Evolutionary conservation across 2,797 vertebrate species (phyloP).

Genomic region (Nasua narica): DNA sequence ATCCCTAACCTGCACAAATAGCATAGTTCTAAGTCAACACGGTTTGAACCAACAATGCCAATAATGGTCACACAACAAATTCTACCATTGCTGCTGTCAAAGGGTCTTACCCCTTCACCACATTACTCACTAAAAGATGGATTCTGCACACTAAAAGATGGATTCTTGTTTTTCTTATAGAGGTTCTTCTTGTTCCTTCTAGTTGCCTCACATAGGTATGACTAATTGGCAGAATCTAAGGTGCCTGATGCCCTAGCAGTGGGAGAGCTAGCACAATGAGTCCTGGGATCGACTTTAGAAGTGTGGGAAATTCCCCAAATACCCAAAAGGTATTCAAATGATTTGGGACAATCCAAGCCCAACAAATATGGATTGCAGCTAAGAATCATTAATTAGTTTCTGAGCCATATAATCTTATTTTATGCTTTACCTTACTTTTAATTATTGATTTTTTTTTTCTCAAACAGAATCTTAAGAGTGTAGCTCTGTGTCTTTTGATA

Average conservation of each 20-base stretch:
- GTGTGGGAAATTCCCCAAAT: not conserved
- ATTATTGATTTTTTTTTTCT: not conserved
- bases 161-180: not conserved
- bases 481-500: not conserved
- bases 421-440: not conserved
- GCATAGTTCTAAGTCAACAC: not conserved
- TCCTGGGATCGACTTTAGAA: not conserved
- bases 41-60: not conserved
- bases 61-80: not conserved
- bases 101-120: not conserved
- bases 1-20: not conserved
- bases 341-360: not conserved
- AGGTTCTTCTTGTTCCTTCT: not conserved
- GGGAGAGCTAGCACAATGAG: not conserved
- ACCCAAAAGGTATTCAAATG: not conserved
- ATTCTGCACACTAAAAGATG: not conserved
- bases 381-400: not conserved
- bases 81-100: not conserved
- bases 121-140: not conserved
- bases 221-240: not conserved
- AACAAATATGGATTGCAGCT: not conserved
- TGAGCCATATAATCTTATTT: not conserved
- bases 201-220: not conserved
- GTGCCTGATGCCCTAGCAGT: not conserved
- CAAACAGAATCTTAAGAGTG: not conserved